Conservation (phyloP, 2,888 invertebrate genomes). For the Drosophila putrida region DNA sequence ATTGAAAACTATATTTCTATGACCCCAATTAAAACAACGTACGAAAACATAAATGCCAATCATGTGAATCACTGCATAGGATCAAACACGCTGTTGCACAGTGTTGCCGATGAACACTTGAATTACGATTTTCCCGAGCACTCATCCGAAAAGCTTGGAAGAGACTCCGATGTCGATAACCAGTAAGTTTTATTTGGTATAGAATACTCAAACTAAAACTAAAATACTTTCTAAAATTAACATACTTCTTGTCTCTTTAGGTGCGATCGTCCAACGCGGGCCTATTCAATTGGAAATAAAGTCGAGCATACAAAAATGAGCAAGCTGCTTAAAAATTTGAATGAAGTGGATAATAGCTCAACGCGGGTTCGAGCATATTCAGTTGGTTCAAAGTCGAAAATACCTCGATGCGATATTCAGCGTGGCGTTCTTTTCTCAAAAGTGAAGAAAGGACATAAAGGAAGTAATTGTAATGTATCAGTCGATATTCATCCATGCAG, state of each 20-base stretch:
- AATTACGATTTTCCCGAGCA: constrained; percentile 69
- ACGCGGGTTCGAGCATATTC: constrained; percentile 91
- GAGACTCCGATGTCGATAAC: constrained; percentile 53
- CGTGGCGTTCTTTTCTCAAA: constrained; percentile 78
- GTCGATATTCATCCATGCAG: constrained; percentile 52
- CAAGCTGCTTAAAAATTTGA: constrained; percentile 85
- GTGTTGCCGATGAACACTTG: constrained; percentile 30
- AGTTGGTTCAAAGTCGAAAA: constrained; percentile 90
- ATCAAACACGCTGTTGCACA: constrained; percentile 32
- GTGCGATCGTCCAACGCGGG: constrained; percentile 88
- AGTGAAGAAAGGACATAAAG: constrained; percentile 59
- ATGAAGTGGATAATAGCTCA: constrained; percentile 85
- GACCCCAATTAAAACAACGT: constrained; percentile 62
- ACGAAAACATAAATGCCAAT: constrained; percentile 40
- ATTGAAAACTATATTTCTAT: constrained; percentile 66
- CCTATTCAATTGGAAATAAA: constrained; percentile 94
- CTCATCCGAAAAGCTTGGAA: constrained; percentile 54
- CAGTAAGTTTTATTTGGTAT: too few species aligned
- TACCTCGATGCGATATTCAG: constrained; percentile 82
- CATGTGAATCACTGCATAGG: constrained; percentile 39
- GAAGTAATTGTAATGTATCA: constrained; percentile 71
- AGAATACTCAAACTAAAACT: too few species aligned
- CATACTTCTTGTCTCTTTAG: constrained; percentile 23
- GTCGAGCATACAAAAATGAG: constrained; percentile 88
- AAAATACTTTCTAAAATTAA: background rate